Evolutionary conservation across 2,888 invertebrate species (phyloP).

Genomic region (Zhuqinia jingwanae): DNA sequence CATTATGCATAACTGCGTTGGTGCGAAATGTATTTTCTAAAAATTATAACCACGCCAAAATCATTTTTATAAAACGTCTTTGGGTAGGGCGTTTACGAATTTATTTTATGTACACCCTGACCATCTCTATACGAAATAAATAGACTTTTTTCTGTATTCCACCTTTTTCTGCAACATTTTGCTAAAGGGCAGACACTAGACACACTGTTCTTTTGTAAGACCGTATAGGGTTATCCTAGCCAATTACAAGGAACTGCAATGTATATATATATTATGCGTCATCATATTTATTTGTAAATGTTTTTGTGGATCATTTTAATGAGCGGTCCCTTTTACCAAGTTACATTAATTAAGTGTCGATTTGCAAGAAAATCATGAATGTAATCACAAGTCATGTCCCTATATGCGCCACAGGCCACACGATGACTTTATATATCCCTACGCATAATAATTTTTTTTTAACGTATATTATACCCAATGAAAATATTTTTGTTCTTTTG

Average conservation of each 20-base stretch:
- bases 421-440: background rate
- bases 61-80: constrained; percentile 9
- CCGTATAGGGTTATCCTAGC: background rate
- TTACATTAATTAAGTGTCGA: constrained; percentile 23
- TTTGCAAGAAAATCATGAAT: constrained; percentile 22
- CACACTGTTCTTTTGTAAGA: background rate
- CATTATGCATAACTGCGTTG: too few species aligned
- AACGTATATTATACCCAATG: too few species aligned
- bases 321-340: constrained; percentile 12
- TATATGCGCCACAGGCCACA: background rate
- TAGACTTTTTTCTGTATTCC: too few species aligned
- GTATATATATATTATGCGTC: too few species aligned
- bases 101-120: background rate
- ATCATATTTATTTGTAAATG: background rate
- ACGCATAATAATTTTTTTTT: too few species aligned
- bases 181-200: background rate
- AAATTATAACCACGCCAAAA: constrained; percentile 13
- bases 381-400: background rate
- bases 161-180: constrained; percentile 17
- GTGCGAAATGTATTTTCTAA: background rate
- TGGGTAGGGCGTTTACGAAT: constrained; percentile 28
- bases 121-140: too few species aligned
- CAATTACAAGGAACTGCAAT: constrained; percentile 36
- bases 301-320: constrained; percentile 25
- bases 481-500: constrained; percentile 24